Base-by-base conservation (phyloP, 2,888 invertebrate species). In the Cistogaster globosa region DNA sequence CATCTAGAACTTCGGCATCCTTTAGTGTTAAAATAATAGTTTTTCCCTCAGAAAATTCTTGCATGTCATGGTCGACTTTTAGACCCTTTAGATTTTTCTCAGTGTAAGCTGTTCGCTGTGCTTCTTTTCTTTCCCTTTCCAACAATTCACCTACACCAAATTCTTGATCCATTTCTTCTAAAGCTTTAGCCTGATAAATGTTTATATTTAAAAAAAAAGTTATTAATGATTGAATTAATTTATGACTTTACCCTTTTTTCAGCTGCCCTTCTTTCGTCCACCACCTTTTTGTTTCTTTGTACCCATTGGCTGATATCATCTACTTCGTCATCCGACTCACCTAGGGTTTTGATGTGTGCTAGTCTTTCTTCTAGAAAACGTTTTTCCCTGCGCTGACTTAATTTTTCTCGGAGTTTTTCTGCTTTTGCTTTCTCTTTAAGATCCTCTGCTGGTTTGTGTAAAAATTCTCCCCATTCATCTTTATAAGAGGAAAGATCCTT, bases 131-230 rank as follows among this genome's bases (percentile, higher is more conserved):
- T 89, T 97, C 97, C 88, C 96, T 95, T 87, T 96, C 96, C n/a
- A 98, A 94, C 65, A 98, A 93, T 88, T 96, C 96, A 16, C 95
- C 95, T 84, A 98, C 95, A 42, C 98, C 98, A 94, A 99, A 98
- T 91, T 97, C 98, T 87, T 95, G 96, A 93, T 99, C 99, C 94
- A 99, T 94, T 93, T 99, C 98, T 93, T 98, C 98, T 90, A 99
- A 92, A 94, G 97, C 94, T 91, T 97, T 98, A 26, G 98, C 99
- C 97, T 97, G 18, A 60, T 16, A 53, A 20, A 36, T 22, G 12
- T 32, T 36, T 22, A 65, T 32, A 83, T 8, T 57, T 6, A 71
- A 32, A 42, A 67, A 71, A 32, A 42, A 67, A 68, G 20, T 11
- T 62, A 1, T 3, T 22, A 68, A 2, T 45, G n/a, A n/a, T 32